Conservation (phyloP, 2,888 invertebrate genomes). For the Phalera bucephala region DNA sequence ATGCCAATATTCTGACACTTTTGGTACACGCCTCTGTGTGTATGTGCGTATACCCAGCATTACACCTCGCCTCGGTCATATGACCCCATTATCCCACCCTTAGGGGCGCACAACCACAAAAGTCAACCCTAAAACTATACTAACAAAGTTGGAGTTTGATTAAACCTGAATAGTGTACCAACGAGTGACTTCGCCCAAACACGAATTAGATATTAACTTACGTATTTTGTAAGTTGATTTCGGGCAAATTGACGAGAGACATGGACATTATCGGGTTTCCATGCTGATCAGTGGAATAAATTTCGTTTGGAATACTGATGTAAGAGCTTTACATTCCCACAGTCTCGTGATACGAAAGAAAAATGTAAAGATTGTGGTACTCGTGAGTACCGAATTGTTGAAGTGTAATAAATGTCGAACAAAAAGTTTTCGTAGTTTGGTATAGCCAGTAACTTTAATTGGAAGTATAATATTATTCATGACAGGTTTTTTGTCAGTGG, state of each 20-base stretch:
- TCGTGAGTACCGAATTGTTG: constrained; percentile 16
- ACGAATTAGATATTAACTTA: constrained; percentile 63
- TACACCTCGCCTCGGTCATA: constrained; percentile 68
- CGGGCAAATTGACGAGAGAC: constrained; percentile 45
- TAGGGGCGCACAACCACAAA: constrained; percentile 39
- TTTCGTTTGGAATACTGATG: constrained; percentile 39
- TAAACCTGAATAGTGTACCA: constrained; percentile 43
- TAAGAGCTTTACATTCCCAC: constrained; percentile 36
- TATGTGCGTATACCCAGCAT: constrained; percentile 47
- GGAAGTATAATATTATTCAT: too few species aligned
- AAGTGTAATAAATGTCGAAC: constrained; percentile 28
- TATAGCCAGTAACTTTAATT: constrained; percentile 31
- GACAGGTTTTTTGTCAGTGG: too few species aligned
- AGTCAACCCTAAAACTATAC: constrained; percentile 44
- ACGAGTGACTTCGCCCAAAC: constrained; percentile 53
- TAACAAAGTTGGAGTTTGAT: constrained; percentile 44
- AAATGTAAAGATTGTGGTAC: constrained; percentile 25
- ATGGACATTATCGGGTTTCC: constrained; percentile 52
- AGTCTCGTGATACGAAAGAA: constrained; percentile 21
- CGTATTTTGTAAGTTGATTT: constrained; percentile 61
- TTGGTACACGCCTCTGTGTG: constrained; percentile 59
- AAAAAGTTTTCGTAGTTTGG: constrained; percentile 17
- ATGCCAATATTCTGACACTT: constrained; percentile 66
- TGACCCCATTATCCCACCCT: constrained; percentile 71
- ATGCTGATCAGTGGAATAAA: constrained; percentile 44